Conservation (phyloP, 2,113 vertebrate genomes). For the Copsychus sechellarum region DNA sequence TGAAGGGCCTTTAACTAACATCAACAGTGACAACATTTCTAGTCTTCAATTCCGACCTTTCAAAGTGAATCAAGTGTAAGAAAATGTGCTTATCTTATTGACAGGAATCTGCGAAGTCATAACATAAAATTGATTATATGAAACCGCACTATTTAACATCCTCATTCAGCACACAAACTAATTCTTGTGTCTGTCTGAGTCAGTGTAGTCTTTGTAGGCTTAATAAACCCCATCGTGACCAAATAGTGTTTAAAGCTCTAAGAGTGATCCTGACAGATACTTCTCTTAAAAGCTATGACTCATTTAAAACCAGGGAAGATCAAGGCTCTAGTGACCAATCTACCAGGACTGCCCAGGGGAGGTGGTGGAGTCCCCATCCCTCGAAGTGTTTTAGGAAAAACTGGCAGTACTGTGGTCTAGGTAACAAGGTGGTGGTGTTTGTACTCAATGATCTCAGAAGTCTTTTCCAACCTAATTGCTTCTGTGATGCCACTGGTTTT, state of each 20-base stretch:
- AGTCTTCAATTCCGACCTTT: background rate
- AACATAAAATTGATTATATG: background rate
- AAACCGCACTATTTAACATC: background rate
- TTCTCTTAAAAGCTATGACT: background rate
- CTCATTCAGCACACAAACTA: background rate
- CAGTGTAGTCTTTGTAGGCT: background rate
- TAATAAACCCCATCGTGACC: background rate
- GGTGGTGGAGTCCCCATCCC: too few relatives aligned
- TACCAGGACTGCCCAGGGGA: background rate
- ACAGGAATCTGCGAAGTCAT: background rate
- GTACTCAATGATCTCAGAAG: background rate
- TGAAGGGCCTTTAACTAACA: background rate
- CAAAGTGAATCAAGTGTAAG: background rate
- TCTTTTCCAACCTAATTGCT: background rate
- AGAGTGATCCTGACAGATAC: background rate
- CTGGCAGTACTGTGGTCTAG: background rate
- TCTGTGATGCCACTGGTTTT: background rate
- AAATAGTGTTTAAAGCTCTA: background rate
- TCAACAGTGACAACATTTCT: background rate
- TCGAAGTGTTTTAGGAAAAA: background rate
- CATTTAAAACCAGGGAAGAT: background rate
- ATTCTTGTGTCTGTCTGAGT: background rate
- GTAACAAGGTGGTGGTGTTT: background rate
- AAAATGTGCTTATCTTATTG: background rate
- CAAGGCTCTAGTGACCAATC: background rate